phyloP scores from a whole-genome alignment of 1,140 invertebrate genomes.

The Tribolium castaneum region DNA sequence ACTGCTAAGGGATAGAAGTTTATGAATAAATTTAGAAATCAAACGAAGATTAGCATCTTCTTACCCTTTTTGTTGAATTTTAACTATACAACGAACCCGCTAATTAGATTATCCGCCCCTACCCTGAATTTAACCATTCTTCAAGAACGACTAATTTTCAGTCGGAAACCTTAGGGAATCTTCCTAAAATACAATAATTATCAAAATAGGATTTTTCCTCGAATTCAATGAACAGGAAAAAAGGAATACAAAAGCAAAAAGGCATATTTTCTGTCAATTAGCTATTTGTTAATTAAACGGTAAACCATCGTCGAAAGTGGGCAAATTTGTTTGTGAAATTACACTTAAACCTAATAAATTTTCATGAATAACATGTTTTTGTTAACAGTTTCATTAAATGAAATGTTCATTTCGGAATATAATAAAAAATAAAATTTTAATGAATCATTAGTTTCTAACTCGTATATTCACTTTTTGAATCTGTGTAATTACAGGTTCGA shows the following conservation, averaged over 20 bases:
- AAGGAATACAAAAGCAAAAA: too few relatives aligned
- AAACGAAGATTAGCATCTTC: constrained; percentile 33
- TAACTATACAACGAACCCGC: neutral
- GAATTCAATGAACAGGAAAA: too few relatives aligned
- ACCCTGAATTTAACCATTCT: constrained; percentile 5
- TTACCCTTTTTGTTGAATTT: constrained; percentile 14
- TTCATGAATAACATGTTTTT: too few relatives aligned
- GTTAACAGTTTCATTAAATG: too few relatives aligned
- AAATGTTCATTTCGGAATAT: too few relatives aligned
- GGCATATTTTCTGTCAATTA: too few relatives aligned
- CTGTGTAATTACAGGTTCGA: constrained; percentile 67
- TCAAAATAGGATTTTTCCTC: neutral
- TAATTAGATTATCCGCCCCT: constrained; percentile 11
- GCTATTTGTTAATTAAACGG: too few relatives aligned
- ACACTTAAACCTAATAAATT: too few relatives aligned
- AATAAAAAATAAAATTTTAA: too few relatives aligned
- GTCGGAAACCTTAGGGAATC: neutral
- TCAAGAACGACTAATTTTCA: neutral
- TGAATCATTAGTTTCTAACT: too few relatives aligned
- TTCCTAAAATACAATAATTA: neutral
- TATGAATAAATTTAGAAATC: constrained; percentile 40
- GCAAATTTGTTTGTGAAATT: too few relatives aligned
- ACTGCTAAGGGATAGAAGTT: constrained; percentile 33
- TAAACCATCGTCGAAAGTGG: too few relatives aligned
- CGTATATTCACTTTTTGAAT: neutral